A percentile compares a stretch with the other conserved stretches of the same genome.
phyloP scores from a whole-genome alignment of 1,140 invertebrate species.

The Drosophila triauraria region DNA sequence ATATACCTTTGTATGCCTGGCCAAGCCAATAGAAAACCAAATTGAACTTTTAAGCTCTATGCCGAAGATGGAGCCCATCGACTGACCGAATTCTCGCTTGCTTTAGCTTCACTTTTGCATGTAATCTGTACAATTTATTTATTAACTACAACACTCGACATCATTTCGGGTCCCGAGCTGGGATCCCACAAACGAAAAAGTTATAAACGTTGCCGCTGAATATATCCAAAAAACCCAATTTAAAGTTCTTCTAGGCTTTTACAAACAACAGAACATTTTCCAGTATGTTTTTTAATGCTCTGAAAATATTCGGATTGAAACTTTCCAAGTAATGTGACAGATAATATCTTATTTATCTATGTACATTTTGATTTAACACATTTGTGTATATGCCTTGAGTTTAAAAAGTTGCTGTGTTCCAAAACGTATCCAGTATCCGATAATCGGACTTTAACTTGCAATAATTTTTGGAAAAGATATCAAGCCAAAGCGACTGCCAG shows the following conservation, averaged over 20 bases:
- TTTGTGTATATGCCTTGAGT: slow-evolving; percentile 67
- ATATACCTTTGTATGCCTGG: slow-evolving; percentile 54
- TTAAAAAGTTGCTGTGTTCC: slow-evolving; percentile 62
- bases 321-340: slow-evolving; percentile 36
- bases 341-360: slow-evolving; percentile 32
- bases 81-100: slow-evolving; percentile 63
- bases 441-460: slow-evolving; percentile 57
- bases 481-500: slow-evolving; percentile 23
- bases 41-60: slow-evolving; percentile 37
- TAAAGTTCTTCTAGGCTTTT: slow-evolving; percentile 85
- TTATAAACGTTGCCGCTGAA: slow-evolving; percentile 72
- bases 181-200: slow-evolving; percentile 17
- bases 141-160: slow-evolving; percentile 62
- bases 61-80: background rate
- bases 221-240: slow-evolving; percentile 75
- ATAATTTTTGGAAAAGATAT: slow-evolving; percentile 22
- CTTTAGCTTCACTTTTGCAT: slow-evolving; percentile 80
- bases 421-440: slow-evolving; percentile 45
- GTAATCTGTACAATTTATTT: slow-evolving; percentile 64
- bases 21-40: slow-evolving; percentile 37
- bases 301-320: slow-evolving; percentile 56
- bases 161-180: slow-evolving; percentile 48
- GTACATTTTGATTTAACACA: slow-evolving; percentile 56
- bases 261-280: slow-evolving; percentile 84
- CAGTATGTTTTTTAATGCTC: slow-evolving; percentile 69